Percentiles rank a stretch among this genome's conserved stretches.
Conservation (phyloP, 2,797 vertebrate species). For the Caiman crocodilus region DNA sequence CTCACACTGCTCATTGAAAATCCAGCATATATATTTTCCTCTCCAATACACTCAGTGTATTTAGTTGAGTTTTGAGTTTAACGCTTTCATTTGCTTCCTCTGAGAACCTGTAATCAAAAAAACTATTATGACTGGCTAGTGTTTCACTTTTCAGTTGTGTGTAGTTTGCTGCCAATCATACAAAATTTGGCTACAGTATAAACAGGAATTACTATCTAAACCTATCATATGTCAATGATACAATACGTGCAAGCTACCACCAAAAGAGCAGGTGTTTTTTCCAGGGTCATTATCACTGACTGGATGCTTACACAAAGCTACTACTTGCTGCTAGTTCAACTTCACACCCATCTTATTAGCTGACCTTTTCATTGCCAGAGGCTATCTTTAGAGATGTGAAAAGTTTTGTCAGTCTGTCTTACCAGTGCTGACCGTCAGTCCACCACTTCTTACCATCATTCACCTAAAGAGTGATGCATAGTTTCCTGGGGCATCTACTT, state of each 20-base stretch:
- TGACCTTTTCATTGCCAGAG: not conserved
- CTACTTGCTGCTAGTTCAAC: not conserved
- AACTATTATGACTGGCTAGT: not conserved
- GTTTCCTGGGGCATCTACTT: not conserved
- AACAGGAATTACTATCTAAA: not conserved
- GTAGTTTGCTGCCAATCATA: not conserved
- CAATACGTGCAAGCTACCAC: not conserved
- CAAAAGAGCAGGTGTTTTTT: not conserved
- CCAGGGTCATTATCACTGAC: not conserved
- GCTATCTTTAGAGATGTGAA: not conserved
- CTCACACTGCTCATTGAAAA: not conserved
- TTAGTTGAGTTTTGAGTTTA: not conserved
- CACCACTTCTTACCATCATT: not conserved
- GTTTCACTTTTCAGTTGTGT: not conserved
- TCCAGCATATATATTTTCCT: not conserved
- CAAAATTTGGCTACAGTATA: not conserved
- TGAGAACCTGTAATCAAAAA: accelerated
- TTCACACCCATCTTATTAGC: not conserved
- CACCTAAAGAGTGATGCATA: not conserved
- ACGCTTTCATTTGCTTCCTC: not conserved
- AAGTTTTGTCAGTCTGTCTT: not conserved
- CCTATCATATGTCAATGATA: not conserved
- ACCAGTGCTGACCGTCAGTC: not conserved
- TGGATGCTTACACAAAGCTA: not conserved
- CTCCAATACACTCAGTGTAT: not conserved